Evolutionary conservation across 1,140 invertebrate genomes (phyloP).

Genomic region (Carcinoscorpius rotundicauda): DNA sequence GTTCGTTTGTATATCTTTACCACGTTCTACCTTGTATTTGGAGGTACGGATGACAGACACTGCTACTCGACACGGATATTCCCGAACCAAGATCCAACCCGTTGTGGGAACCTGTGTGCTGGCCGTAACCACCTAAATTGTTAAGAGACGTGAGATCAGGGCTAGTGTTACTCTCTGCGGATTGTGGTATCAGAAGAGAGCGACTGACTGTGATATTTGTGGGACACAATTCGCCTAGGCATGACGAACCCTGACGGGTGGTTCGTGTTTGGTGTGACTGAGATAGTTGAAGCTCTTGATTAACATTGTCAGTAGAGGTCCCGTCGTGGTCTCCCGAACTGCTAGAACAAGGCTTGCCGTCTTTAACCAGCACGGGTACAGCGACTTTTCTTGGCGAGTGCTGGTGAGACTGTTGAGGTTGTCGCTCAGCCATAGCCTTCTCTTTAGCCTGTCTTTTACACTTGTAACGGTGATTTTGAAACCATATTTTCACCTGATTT

Average conservation of each 20-base stretch:
- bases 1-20: slow-evolving; percentile 39
- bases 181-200: too few species aligned
- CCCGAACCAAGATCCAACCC: slow-evolving; percentile 18
- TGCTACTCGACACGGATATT: slow-evolving; percentile 28
- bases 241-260: too few species aligned
- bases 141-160: slow-evolving; percentile 14
- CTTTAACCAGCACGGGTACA: slow-evolving; percentile 89
- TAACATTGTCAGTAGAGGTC: too few species aligned
- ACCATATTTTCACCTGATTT: slow-evolving; percentile 96
- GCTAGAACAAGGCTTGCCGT: slow-evolving; percentile 79
- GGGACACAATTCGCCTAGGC: too few species aligned
- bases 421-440: slow-evolving; percentile 37
- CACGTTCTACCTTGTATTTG: slow-evolving; percentile 72
- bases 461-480: slow-evolving; percentile 52
- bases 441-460: slow-evolving; percentile 45
- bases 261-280: too few species aligned
- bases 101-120: slow-evolving; percentile 32
- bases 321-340: slow-evolving; percentile 18
- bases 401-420: slow-evolving; percentile 13
- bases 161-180: slow-evolving; percentile 9
- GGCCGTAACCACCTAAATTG: slow-evolving; percentile 37
- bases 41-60: slow-evolving; percentile 56
- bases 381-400: slow-evolving; percentile 76
- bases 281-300: too few species aligned
- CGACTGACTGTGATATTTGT: too few species aligned